A percentile compares a stretch with the other conserved stretches of the same genome.
Evolutionary conservation across 2,113 vertebrate species (phyloP).

Genomic region (Symphodus melops): DNA sequence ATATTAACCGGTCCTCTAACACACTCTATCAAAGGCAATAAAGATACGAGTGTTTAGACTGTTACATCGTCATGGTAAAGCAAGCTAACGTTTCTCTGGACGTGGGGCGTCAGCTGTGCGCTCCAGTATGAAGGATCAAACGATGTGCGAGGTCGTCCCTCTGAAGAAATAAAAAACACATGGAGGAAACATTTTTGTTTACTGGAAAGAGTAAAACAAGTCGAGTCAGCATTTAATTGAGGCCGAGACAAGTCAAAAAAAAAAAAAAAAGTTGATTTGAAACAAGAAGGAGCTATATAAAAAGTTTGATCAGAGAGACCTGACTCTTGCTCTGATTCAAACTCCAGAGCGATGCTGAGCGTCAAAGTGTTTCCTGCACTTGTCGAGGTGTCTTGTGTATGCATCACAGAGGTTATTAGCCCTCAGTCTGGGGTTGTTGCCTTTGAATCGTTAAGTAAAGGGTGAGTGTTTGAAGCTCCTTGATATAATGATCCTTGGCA

Average conservation of each 20-base stretch:
- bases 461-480: conserved; percentile 79
- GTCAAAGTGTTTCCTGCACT: conserved; percentile 33
- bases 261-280: neutral
- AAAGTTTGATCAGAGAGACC: conserved; percentile 15
- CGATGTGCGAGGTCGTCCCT: neutral
- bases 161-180: neutral
- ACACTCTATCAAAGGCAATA: no score
- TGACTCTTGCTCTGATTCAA: conserved; percentile 3
- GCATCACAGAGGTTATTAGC: conserved; percentile 76
- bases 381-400: conserved; percentile 53
- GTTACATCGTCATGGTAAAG: no score
- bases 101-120: neutral
- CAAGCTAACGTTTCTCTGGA: neutral
- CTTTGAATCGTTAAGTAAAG: conserved; percentile 82
- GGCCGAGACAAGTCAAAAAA: neutral
- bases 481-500: conserved; percentile 83
- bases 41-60: no score
- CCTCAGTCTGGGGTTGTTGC: conserved; percentile 71
- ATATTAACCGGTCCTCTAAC: no score
- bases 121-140: neutral
- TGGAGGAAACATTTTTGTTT: neutral
- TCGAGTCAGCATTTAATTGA: conserved; percentile 34
- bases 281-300: conserved; percentile 12
- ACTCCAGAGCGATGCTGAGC: conserved; percentile 33
- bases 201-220: conserved; percentile 3